Evolutionary conservation across 2,797 vertebrate species (phyloP).

Genomic region (Syndactyla subalaris): DNA sequence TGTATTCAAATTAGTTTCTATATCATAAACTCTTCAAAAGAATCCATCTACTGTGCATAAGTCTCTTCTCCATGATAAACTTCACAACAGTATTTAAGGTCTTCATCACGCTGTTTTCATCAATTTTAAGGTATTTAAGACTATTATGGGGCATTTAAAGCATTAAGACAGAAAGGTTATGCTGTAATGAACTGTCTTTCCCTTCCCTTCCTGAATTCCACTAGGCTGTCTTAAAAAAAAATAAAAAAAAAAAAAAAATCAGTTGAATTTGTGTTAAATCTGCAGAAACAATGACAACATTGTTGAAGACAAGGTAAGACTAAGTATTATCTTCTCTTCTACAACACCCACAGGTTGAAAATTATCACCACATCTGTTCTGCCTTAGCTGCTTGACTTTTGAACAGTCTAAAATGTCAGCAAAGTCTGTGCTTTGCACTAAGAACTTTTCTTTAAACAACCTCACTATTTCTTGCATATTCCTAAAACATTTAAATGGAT

Average conservation of each 20-base stretch:
- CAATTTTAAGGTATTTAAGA: neutral
- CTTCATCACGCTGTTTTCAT: neutral
- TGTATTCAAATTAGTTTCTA: neutral
- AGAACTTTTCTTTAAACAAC: neutral
- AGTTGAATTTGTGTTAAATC: neutral
- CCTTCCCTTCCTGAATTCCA: neutral
- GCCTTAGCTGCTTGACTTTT: neutral
- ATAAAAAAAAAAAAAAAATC: neutral
- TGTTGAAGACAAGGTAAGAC: neutral
- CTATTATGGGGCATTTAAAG: neutral
- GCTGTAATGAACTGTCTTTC: neutral
- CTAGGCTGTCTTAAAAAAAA: neutral
- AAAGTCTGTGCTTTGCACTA: neutral
- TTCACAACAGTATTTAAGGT: neutral
- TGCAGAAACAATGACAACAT: neutral
- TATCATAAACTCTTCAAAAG: neutral
- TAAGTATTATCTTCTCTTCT: neutral
- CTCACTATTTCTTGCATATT: neutral
- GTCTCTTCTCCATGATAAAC: neutral
- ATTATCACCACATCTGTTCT: neutral
- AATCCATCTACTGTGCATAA: neutral
- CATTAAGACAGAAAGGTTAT: neutral
- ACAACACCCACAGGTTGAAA: constrained; percentile 20
- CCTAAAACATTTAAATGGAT: neutral
- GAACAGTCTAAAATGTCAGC: neutral